A percentile compares a stretch with the other conserved stretches of the same genome.
These are phyloP conservation scores for Poecilobothrus nobilitatus DNA, from an alignment of 2,888 invertebrate genomes.

Conservation along the genomic window DNA sequence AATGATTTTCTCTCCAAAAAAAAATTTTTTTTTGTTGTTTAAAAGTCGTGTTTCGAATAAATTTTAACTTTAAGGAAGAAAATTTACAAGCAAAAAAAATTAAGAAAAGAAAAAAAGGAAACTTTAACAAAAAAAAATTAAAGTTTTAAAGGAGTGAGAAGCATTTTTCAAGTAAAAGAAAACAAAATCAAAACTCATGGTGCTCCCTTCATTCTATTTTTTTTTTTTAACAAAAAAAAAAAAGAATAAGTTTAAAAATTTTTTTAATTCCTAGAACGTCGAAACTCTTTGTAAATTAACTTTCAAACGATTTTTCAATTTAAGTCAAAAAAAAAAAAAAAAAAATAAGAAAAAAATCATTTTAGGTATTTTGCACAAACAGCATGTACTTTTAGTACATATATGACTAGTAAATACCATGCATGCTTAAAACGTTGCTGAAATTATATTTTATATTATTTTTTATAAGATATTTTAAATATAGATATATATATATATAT, in stretches of 20 bases:
- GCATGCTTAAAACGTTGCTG: no score
- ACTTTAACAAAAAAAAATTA: background rate
- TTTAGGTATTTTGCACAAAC: no score
- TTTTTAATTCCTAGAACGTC: no score
- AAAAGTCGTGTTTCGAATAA: background rate
- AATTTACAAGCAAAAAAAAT: background rate
- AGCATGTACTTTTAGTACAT: no score
- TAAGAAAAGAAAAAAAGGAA: background rate
- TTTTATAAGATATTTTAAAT: no score
- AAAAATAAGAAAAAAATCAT: background rate
- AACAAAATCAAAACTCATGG: background rate
- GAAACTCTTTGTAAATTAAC: background rate
- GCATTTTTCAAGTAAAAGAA: no score
- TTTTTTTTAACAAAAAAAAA: no score
- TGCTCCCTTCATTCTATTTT: background rate
- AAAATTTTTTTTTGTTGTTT: background rate
- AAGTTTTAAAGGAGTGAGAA: no score
- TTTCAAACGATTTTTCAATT: background rate
- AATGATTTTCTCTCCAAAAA: no score
- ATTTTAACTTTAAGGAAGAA: background rate
- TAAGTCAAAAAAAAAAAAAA: background rate
- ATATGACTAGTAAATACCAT: no score
- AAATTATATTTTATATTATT: no score
- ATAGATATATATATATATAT: no score
- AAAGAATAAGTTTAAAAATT: background rate